These are phyloP conservation scores for Rhinoptilus africanus DNA, from an alignment of 2,113 vertebrate genomes.

Conservation along the genomic window DNA sequence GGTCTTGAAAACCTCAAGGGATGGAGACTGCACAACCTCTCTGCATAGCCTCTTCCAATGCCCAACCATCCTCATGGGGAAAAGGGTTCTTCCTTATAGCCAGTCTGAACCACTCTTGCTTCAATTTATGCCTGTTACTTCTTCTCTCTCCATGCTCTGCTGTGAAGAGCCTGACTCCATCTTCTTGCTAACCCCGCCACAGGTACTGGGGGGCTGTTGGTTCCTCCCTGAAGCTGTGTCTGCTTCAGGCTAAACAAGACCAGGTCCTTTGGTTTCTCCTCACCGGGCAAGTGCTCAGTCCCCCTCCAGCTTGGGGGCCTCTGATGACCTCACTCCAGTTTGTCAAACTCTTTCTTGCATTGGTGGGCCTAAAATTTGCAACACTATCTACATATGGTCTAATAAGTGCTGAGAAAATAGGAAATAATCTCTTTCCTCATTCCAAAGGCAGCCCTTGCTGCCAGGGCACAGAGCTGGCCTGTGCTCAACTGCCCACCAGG, in stretches of 20 bases:
- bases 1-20: not conserved
- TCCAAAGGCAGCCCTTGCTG: not conserved
- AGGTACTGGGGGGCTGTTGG: not conserved
- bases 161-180: not conserved
- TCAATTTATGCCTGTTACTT: not conserved
- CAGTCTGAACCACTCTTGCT: not conserved
- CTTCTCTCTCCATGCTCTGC: not conserved
- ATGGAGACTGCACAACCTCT: not conserved
- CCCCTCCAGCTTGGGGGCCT: not conserved
- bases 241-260: not conserved
- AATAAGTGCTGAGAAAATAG: not conserved
- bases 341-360: not conserved
- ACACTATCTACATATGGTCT: not conserved
- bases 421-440: not conserved
- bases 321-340: not conserved
- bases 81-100: not conserved
- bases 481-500: accelerated
- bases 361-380: not conserved
- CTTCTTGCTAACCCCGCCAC: not conserved
- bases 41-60: not conserved
- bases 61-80: not conserved
- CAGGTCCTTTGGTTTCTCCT: not conserved
- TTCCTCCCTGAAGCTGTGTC: not conserved
- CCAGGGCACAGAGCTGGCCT: not conserved
- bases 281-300: not conserved